Conservation (phyloP, 64 coral and sea anemone species). For the Montipora cactus region DNA sequence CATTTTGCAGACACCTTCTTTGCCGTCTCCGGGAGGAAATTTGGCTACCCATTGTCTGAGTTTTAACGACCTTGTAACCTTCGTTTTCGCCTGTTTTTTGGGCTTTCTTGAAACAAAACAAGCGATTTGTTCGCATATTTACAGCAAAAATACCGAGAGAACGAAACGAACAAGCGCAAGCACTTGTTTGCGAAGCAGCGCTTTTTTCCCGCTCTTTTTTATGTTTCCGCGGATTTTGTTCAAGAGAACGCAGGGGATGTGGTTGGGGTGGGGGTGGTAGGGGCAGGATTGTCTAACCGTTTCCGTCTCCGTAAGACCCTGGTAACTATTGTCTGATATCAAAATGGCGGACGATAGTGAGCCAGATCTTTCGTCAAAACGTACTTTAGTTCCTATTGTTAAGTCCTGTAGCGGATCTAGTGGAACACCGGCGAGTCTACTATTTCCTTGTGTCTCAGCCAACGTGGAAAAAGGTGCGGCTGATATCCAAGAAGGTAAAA, state of each 20-base stretch:
- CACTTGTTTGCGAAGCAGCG: neutral
- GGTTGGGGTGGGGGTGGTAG: neutral
- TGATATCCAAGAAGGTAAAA: neutral
- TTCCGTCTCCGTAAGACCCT: neutral
- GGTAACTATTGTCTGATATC: neutral
- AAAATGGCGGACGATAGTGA: constrained; percentile 22
- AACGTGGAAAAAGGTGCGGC: neutral
- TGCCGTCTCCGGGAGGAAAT: constrained; percentile 6
- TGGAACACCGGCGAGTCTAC: neutral
- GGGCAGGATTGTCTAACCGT: neutral
- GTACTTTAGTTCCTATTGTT: constrained; percentile 23
- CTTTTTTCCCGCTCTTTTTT: neutral
- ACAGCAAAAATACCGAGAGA: neutral
- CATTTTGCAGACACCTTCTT: constrained; percentile 11
- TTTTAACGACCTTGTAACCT: neutral
- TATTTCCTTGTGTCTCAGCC: constrained; percentile 18
- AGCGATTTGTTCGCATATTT: constrained; percentile 49
- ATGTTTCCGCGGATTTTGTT: neutral
- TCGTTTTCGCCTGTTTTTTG: neutral
- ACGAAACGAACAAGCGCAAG: constrained; percentile 9
- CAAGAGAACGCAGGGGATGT: neutral
- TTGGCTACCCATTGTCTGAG: constrained; percentile 9
- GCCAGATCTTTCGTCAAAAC: neutral
- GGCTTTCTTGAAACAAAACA: neutral
- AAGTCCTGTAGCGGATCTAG: neutral